A percentile compares a stretch with the other conserved stretches of the same genome.
Conservation (phyloP, 2,888 invertebrate genomes). For the Mantis religiosa region DNA sequence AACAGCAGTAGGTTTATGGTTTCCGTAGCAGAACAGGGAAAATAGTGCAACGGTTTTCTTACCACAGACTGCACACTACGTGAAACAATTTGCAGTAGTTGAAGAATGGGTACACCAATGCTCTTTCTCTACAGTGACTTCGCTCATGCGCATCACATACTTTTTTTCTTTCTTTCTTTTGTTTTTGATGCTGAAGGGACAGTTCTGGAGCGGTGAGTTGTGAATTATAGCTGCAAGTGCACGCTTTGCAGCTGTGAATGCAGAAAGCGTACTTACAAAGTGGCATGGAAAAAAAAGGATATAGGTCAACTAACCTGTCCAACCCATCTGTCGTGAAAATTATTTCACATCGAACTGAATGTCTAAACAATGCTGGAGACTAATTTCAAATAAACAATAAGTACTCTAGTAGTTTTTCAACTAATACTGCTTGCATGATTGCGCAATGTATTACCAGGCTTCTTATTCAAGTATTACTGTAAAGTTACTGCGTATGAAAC, state of each 20-base stretch:
- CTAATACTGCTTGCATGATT: too few species aligned
- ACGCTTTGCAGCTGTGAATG: background rate
- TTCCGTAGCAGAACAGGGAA: background rate
- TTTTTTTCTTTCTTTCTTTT: background rate
- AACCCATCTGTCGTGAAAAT: background rate
- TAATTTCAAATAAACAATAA: too few species aligned
- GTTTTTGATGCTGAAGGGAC: background rate
- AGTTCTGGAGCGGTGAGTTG: background rate
- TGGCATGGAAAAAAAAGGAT: too few species aligned
- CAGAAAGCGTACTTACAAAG: background rate
- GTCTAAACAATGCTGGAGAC: too few species aligned
- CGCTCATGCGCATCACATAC: background rate
- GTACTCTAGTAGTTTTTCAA: too few species aligned
- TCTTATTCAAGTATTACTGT: too few species aligned
- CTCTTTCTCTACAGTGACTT: background rate
- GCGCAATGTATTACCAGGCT: too few species aligned
- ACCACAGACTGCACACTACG: background rate
- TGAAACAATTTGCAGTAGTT: background rate
- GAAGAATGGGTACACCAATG: background rate
- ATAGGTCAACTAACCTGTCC: too few species aligned
- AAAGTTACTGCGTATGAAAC: too few species aligned
- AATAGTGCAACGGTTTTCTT: background rate
- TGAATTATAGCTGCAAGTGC: background rate
- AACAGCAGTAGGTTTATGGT: background rate
- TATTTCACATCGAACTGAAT: background rate